phyloP scores from a whole-genome alignment of 2,113 vertebrate species.

The Pristiophorus japonicus region DNA sequence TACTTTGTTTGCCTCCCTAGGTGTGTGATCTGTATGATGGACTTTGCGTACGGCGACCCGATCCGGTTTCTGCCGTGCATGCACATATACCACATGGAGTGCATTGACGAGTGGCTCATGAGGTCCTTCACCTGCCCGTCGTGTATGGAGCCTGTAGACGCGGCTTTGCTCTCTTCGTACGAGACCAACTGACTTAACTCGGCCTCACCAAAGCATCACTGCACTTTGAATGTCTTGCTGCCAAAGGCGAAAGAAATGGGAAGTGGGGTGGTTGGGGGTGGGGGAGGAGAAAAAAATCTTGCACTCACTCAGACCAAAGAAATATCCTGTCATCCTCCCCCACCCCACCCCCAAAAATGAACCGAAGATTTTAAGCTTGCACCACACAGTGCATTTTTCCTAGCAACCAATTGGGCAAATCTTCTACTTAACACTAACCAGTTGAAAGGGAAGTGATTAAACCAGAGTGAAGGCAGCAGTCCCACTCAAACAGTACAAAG shows the following conservation, averaged over 20 bases:
- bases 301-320: slow-evolving; percentile 21
- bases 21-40: slow-evolving; percentile 55
- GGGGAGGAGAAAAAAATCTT: no score
- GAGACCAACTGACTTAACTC: slow-evolving; percentile 44
- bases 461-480: neutral
- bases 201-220: neutral
- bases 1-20: slow-evolving; percentile 36
- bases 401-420: neutral
- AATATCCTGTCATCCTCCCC: neutral
- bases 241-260: neutral
- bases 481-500: neutral
- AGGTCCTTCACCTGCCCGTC: slow-evolving; percentile 51
- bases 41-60: slow-evolving; percentile 47
- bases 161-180: slow-evolving; percentile 49
- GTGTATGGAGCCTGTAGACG: slow-evolving; percentile 52
- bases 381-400: neutral
- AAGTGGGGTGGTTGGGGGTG: neutral
- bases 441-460: slow-evolving; percentile 8
- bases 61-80: slow-evolving; percentile 51
- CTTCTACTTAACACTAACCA: slow-evolving; percentile 13
- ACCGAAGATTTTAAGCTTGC: neutral
- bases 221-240: slow-evolving; percentile 28
- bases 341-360: neutral
- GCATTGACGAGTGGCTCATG: slow-evolving; percentile 53
- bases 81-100: slow-evolving; percentile 50